Base-by-base conservation (phyloP, 2,113 vertebrate species). In the Calypte anna region DNA sequence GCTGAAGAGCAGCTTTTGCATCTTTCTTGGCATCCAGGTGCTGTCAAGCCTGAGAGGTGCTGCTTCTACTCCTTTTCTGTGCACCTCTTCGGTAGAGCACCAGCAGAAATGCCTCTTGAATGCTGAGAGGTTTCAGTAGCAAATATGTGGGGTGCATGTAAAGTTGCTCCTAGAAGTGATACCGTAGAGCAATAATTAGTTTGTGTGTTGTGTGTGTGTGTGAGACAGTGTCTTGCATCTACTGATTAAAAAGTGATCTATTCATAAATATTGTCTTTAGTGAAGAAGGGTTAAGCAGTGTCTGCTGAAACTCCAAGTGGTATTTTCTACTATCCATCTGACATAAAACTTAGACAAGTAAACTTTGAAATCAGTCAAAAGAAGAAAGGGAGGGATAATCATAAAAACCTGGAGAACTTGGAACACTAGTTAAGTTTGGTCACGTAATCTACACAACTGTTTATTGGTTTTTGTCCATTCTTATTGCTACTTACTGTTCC, bases 11-110 rank as follows among this genome's bases (percentile, higher is more conserved):
- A 31, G 21, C 18, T 73, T 6, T 74, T 69, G 23, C 62, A 46
- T 38, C n/a, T 68, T n/a, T 24, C 36, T 21, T 2, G 3, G 4
- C 1, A 9, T 73, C 25, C 2, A 2, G 5, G 5, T 7, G 2
- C 70, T 77, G 10, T 28, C 48, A 86, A 6, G 18, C 43, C 7
- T 77, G 40, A 54, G 46, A 57, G 5, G 8, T 62, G 28, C 8
- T 27, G 8, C 30, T 93, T 66, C 10, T 22, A 3, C 8, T 43
- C 3, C 25, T 83, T 81, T 81, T 59, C 70, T 46, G 1, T 1
- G 0, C 1, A 1, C 17, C 10, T 80, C 20, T 66, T n/a, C 27
- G 33, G 36, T 4, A 64, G 33, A 81, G 10, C 44, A 44, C 54
- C 50, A 46, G 30, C 10, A 61, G 75, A 90, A 85, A 27, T 23